Evolutionary conservation across 2,888 invertebrate species (phyloP).

Genomic region (Tridacna crocea): DNA sequence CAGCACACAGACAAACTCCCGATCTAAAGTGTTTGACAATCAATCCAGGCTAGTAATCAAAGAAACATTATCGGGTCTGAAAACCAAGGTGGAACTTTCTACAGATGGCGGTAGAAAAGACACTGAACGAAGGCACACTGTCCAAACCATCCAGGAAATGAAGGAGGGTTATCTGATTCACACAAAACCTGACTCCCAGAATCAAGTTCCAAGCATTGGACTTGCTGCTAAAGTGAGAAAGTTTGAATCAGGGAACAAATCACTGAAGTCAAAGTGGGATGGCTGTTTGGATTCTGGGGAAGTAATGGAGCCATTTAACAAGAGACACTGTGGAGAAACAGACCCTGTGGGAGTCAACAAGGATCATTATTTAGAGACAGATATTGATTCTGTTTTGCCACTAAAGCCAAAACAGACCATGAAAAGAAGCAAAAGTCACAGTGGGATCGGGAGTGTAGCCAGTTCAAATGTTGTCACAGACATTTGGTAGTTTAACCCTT

Average conservation of each 20-base stretch:
- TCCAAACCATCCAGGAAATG: constrained; percentile 50
- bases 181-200: constrained; percentile 4
- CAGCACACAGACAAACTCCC: constrained; percentile 1
- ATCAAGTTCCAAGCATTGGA: constrained; percentile 39
- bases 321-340: constrained; percentile 33
- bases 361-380: constrained; percentile 58
- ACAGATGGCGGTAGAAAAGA: constrained; percentile 36
- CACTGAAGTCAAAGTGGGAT: constrained; percentile 3
- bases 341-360: constrained; percentile 2
- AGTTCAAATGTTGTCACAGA: constrained; percentile 56
- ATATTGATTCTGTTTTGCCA: constrained; percentile 45
- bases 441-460: constrained; percentile 49
- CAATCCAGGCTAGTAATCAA: constrained; percentile 52
- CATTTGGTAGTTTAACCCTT: constrained; percentile 46
- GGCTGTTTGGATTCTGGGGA: not conserved
- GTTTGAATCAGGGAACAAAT: not conserved
- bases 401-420: constrained; percentile 34
- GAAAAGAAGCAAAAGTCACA: constrained; percentile 62
- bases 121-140: constrained; percentile 51
- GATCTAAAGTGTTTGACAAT: constrained; percentile 32
- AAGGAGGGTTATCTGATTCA: constrained; percentile 17
- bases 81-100: constrained; percentile 43
- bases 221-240: constrained; percentile 42
- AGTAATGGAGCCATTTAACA: constrained; percentile 18
- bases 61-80: constrained; percentile 52